Evolutionary conservation across 2,888 invertebrate genomes (phyloP).

Genomic region (Cephalotes varians): DNA sequence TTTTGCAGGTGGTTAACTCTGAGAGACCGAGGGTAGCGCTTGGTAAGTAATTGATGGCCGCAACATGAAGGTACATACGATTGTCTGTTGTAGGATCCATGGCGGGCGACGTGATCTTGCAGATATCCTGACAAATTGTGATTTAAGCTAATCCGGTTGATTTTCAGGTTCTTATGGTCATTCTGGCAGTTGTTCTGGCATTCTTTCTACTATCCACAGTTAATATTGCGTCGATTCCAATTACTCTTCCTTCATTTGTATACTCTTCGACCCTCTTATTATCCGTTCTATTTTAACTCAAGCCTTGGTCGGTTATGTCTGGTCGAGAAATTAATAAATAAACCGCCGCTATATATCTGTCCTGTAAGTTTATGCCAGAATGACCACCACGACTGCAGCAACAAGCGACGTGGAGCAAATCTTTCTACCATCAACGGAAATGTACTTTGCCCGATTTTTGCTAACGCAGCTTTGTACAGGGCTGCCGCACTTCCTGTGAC

Average conservation of each 20-base stretch:
- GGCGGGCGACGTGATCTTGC: slow-evolving; percentile 19
- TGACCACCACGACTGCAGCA: slow-evolving; percentile 74
- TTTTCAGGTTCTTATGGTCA: slow-evolving; percentile 74
- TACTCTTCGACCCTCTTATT: slow-evolving; percentile 12
- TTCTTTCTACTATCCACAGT: slow-evolving; percentile 32
- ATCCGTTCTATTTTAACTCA: slow-evolving; percentile 35
- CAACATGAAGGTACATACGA: slow-evolving; percentile 81
- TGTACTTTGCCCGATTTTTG: slow-evolving; percentile 58
- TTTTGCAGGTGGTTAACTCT: slow-evolving; percentile 84
- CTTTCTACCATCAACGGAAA: slow-evolving; percentile 47
- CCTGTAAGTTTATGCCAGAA: slow-evolving; percentile 73
- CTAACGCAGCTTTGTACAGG: slow-evolving; percentile 83
- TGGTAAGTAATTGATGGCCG: slow-evolving; percentile 85
- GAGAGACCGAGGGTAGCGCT: slow-evolving; percentile 76
- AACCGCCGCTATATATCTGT: slow-evolving; percentile 11
- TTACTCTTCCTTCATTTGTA: slow-evolving; percentile 11
- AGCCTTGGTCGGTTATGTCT: slow-evolving; percentile 36
- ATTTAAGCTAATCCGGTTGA: slow-evolving; percentile 71
- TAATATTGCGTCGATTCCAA: slow-evolving; percentile 28
- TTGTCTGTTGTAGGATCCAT: slow-evolving; percentile 79
- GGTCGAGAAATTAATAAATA: slow-evolving; percentile 28
- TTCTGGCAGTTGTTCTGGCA: slow-evolving; percentile 69
- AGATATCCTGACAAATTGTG: slow-evolving; percentile 41
- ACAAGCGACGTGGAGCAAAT: slow-evolving; percentile 60
- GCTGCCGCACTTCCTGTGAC: slow-evolving; percentile 96